These are phyloP conservation scores for Strix uralensis DNA, from an alignment of 2,113 vertebrate species.

Conservation along the genomic window DNA sequence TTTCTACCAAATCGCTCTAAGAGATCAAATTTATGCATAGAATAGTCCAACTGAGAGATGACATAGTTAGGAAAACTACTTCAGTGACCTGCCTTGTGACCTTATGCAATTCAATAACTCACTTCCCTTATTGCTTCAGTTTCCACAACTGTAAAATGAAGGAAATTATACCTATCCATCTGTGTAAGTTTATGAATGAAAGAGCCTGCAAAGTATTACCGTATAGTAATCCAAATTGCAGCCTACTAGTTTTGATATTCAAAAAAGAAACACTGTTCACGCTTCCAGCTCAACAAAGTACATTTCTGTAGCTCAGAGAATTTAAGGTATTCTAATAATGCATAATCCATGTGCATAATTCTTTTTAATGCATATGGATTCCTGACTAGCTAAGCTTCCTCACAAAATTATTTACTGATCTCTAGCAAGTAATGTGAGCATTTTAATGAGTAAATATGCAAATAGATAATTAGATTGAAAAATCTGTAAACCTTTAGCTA, in stretches of 20 bases:
- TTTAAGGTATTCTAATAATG: neutral
- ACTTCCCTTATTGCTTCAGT: neutral
- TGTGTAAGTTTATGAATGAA: neutral
- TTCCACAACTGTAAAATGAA: neutral
- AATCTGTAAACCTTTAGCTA: neutral
- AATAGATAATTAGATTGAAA: neutral
- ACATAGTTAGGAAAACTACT: neutral
- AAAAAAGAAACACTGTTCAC: neutral
- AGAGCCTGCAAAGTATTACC: neutral
- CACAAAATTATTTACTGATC: neutral
- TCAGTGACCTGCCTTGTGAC: neutral
- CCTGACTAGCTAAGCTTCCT: neutral
- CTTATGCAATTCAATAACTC: neutral
- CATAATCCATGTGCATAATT: neutral
- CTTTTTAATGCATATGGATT: neutral
- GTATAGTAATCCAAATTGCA: neutral
- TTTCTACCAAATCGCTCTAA: neutral
- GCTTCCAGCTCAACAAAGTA: neutral
- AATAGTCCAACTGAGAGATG: neutral
- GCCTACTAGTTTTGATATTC: neutral
- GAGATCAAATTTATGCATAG: neutral
- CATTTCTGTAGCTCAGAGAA: neutral
- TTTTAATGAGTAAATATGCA: neutral
- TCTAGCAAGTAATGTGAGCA: neutral
- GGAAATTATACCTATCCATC: neutral